Base-by-base conservation (phyloP, 2,888 invertebrate species). In the Chrysina gloriosa region DNA sequence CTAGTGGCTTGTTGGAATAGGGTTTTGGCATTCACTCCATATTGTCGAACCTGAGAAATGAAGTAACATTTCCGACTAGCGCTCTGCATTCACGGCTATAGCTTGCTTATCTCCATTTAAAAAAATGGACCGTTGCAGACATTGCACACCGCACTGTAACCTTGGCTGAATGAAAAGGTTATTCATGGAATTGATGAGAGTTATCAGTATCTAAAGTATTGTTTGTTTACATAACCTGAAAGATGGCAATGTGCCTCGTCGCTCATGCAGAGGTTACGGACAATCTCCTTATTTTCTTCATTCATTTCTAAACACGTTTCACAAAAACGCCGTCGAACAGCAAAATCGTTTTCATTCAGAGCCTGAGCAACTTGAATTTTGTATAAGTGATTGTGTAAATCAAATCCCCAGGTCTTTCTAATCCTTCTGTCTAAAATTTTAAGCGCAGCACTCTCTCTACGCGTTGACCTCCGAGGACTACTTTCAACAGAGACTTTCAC, bases 261-360 rank as follows among this genome's bases (percentile, higher is more conserved):
- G 45, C 45, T 45, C 19, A 45, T 45, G 6, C 19, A 45, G 45
- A 36, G 36, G n/a, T n/a, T n/a, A 2, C 2, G 2, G 36, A 3
- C 3, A 36, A 36, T 2, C 11, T 36, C 9, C 36, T 36, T 11
- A 11, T 36, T 36, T 7, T 36, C 36, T 36, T 36, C 36, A 36
- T n/a, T 36, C 36, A 2, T 36, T 36, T 36, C 36, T 11, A 36
- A 36, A 36, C 9, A 36, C 9, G 36, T 36, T 7, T 36, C 36
- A 36, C 36, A 36, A 36, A 36, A 36, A 2, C 7, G 45, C 19
- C 19, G 19, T 45, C 45, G 45, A 45, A 19, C 19, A 16, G 45
- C 45, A 19, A 45, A 45, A 45, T 45, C 45, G 45, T 45, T 14
- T 16, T 45, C 45, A 45, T 45, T 45, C 7, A 45, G 3, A 45